Percentiles rank a stretch among this genome's conserved stretches.
phyloP scores from a whole-genome alignment of 2,888 invertebrate species.

The Exephanes ischioxanthus region DNA sequence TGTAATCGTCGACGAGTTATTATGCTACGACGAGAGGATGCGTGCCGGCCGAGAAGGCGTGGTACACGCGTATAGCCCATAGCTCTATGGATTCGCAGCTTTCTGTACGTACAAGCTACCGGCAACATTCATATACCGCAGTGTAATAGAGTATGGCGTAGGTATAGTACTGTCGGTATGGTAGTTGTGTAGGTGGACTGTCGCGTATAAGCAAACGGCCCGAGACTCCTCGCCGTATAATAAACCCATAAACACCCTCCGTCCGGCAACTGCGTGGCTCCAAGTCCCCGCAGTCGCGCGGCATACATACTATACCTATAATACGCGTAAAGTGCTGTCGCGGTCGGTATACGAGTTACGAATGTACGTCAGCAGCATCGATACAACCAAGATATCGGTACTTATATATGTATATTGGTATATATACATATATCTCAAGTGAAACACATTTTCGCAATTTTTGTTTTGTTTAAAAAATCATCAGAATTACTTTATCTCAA shows the following conservation, averaged over 20 bases:
- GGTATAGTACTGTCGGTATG: conserved; percentile 32
- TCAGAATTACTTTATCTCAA: too few relatives aligned
- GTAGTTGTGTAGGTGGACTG: conserved; percentile 46
- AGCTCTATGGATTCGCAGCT: conserved; percentile 51
- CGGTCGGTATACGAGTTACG: conserved; percentile 63
- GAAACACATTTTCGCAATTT: not conserved
- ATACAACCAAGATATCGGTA: conserved; percentile 59
- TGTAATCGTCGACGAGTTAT: conserved; percentile 64
- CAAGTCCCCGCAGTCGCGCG: conserved; percentile 60
- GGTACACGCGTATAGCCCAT: conserved; percentile 55
- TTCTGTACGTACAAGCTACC: conserved; percentile 26
- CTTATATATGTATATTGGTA: too few relatives aligned
- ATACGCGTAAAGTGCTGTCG: conserved; percentile 71
- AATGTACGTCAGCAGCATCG: conserved; percentile 64
- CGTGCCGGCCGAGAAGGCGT: conserved; percentile 46
- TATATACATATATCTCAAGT: too few relatives aligned
- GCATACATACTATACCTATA: conserved; percentile 62
- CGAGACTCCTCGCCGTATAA: conserved; percentile 81
- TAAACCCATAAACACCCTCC: conserved; percentile 85
- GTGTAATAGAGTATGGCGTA: conserved; percentile 44
- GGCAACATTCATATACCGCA: conserved; percentile 40
- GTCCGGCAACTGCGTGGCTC: conserved; percentile 68
- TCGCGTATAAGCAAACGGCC: conserved; percentile 71
- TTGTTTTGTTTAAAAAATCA: too few relatives aligned
- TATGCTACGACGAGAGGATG: conserved; percentile 43